Conservation (phyloP, 2,113 vertebrate genomes). For the Sinocyclocheilus grahami region DNA sequence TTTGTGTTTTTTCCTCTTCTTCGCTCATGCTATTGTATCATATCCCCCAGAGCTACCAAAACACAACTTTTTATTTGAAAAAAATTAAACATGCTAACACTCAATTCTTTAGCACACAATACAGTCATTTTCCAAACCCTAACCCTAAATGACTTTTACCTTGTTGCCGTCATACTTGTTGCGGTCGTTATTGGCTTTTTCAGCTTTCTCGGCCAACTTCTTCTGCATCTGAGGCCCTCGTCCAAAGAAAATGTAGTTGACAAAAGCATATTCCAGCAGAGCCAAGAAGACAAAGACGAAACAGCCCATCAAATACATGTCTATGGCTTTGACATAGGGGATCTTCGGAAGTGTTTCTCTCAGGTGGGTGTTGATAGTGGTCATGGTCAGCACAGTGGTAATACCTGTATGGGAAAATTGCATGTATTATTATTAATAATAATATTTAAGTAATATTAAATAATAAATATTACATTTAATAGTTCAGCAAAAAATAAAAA, state of each 20-base stretch:
- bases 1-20: background rate
- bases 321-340: conserved; percentile 92
- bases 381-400: conserved; percentile 95
- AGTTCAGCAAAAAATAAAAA: background rate
- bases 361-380: conserved; percentile 79
- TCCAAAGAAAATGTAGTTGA: conserved; percentile 96
- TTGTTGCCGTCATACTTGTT: conserved; percentile 83
- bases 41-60: background rate
- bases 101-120: background rate
- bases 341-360: conserved; percentile 93
- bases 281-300: conserved; percentile 95
- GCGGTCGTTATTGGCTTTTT: conserved; percentile 88
- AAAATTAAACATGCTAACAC: background rate
- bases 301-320: conserved; percentile 96
- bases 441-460: background rate
- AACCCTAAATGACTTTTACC: conserved; percentile 73
- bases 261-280: conserved; percentile 92
- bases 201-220: conserved; percentile 87
- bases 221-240: conserved; percentile 92
- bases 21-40: background rate
- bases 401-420: conserved; percentile 75
- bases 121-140: background rate
- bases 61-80: background rate
- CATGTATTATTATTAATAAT: background rate
- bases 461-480: background rate